phyloP scores from a whole-genome alignment of 92 coral and sea anemone species.

The Parazoanthus swiftii region DNA sequence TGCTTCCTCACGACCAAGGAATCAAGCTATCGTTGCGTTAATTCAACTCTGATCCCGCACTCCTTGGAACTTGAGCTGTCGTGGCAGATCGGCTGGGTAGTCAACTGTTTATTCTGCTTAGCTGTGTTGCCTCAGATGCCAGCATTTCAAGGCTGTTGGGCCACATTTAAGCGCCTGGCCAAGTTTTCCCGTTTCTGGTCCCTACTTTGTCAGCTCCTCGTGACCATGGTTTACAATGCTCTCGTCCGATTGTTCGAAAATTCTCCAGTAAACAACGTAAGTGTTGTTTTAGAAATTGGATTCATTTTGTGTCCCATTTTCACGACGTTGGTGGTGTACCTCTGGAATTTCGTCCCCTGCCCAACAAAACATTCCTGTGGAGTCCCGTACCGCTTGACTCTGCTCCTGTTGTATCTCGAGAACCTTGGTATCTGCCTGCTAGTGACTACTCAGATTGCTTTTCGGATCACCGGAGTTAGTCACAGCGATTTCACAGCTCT shows the following conservation, averaged over 20 bases:
- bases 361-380: constrained; percentile 16
- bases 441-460: constrained; percentile 47
- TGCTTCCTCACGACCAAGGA: constrained; percentile 21
- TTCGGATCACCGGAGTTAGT: constrained; percentile 45
- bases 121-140: constrained; percentile 41
- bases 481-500: background rate
- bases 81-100: constrained; percentile 32
- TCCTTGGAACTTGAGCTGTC: constrained; percentile 24
- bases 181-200: constrained; percentile 42
- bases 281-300: constrained; percentile 21
- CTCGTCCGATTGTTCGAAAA: constrained; percentile 30
- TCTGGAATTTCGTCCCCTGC: constrained; percentile 49
- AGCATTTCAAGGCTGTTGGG: constrained; percentile 37
- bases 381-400: constrained; percentile 17
- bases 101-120: constrained; percentile 41
- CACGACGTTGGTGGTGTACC: constrained; percentile 13
- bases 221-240: constrained; percentile 36
- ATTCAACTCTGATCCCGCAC: constrained; percentile 8
- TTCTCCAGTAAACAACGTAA: background rate
- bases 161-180: constrained; percentile 45
- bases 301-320: constrained; percentile 36
- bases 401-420: constrained; percentile 36
- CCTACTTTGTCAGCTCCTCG: constrained; percentile 12
- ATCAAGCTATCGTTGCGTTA: constrained; percentile 8
- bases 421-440: constrained; percentile 41